Conservation (phyloP, 2,888 invertebrate genomes). For the Torymus auratus region DNA sequence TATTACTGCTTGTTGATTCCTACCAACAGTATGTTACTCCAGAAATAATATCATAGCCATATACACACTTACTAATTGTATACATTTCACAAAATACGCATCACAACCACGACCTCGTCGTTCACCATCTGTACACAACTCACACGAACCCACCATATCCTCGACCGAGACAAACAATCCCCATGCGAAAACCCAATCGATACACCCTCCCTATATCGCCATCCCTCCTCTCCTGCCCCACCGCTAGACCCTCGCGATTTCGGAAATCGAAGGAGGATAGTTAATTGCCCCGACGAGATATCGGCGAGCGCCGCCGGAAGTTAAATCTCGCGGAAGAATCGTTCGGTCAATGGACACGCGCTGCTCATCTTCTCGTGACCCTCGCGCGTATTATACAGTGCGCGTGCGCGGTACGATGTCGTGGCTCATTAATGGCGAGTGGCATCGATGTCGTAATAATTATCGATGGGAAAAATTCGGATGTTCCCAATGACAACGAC, state of each 20-base stretch:
- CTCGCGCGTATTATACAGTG: neutral
- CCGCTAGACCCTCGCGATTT: neutral
- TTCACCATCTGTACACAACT: no score
- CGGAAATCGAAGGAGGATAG: slow-evolving; percentile 7
- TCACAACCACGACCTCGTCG: no score
- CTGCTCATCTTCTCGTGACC: neutral
- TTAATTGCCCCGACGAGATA: slow-evolving; percentile 52
- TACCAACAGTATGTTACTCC: no score
- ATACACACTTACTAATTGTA: no score
- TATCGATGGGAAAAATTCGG: slow-evolving; percentile 63
- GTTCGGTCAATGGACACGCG: slow-evolving; percentile 49
- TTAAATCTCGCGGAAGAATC: slow-evolving; percentile 60
- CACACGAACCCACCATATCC: no score
- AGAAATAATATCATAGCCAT: no score
- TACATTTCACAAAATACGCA: no score
- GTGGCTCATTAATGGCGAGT: slow-evolving; percentile 49
- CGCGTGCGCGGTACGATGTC: slow-evolving; percentile 17
- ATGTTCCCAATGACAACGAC: slow-evolving; percentile 41
- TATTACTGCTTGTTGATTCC: no score
- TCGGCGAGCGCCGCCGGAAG: slow-evolving; percentile 47
- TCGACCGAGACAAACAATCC: no score
- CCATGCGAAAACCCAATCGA: no score
- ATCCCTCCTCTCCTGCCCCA: no score
- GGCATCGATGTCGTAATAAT: slow-evolving; percentile 61
- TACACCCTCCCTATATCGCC: no score